Evolutionary conservation across 2,888 invertebrate species (phyloP).

Genomic region (Cacoxenus indagator): DNA sequence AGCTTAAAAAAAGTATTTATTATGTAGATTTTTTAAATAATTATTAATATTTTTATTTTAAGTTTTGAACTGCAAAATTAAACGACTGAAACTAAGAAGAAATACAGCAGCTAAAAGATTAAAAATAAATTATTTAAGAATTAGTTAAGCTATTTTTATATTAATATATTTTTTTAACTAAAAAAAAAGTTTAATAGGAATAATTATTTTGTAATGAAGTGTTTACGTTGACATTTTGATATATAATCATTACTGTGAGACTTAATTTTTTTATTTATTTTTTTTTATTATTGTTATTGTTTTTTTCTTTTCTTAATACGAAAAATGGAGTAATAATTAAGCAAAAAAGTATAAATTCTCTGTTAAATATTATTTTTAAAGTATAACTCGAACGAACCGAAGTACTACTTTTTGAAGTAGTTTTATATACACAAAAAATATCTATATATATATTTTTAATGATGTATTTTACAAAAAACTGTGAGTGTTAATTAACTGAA

Average conservation of each 20-base stretch:
- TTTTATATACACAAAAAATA: neutral
- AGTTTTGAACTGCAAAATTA: neutral
- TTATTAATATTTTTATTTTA: neutral
- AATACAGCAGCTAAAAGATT: neutral
- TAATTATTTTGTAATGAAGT: neutral
- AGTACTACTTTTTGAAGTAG: neutral
- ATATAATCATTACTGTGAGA: neutral
- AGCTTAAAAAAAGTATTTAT: neutral
- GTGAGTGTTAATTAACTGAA: neutral
- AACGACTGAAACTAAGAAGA: neutral
- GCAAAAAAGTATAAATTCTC: conserved; percentile 40
- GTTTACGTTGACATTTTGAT: neutral
- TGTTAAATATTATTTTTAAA: neutral
- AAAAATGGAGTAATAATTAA: no score
- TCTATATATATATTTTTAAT: conserved; percentile 6
- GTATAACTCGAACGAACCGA: conserved; percentile 1
- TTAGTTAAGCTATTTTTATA: neutral
- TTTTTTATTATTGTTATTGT: neutral
- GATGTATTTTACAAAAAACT: neutral
- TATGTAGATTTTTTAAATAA: conserved; percentile 7
- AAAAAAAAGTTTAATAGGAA: no score
- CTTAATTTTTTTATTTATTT: neutral
- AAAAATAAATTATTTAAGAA: neutral
- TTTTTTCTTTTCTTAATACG: neutral
- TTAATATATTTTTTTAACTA: neutral